Base-by-base conservation (phyloP, 2,888 invertebrate species). In the Lypha dubia region DNA sequence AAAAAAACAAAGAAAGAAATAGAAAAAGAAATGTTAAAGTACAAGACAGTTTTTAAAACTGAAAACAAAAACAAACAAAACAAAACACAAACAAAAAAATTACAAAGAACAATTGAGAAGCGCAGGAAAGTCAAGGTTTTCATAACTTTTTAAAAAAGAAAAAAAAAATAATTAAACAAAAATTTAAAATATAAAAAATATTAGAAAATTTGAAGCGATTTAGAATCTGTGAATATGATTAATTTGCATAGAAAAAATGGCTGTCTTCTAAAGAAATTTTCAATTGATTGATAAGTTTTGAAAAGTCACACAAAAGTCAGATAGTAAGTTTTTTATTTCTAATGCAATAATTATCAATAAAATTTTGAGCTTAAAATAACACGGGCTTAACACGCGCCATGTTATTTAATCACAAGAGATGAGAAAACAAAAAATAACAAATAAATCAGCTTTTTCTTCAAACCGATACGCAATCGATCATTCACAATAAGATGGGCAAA, bases 111-210 rank as follows among this genome's bases (percentile, higher is more conserved):
- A 38, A 24, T 49, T 70, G 75, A 70, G 49, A 24, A 76, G 41
- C 41, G 22, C 35, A 58, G 65, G 56, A 82, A 76, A 82, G 81
- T 75, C 81, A 81, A 81, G 74, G 81, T 75, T 81, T 81, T 62
- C 44, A 62, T 74, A 20, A 20, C 68, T 58, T 38, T 41, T 65
- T 51, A 32, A 3, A 67, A 65, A 74, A n/a, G n/a, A 44, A n/a
- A n/a, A n/a, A n/a, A n/a, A n/a, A n/a, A n/a, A n/a, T n/a, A n/a
- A 80, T 20, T 56, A 58, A 63, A 13, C n/a, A 32, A 60, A 32
- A 35, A 15, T 24, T 20, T 1, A 51, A 32, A 32, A n/a, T 20
- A 71, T 20, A 35, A 53, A 63, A 35, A 44, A 22, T 24, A 49
- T 11, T 17, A 15, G 28, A 20, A 28, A 22, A 44, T 35, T 53